phyloP scores from a whole-genome alignment of 2,888 invertebrate genomes.

The Pyrochroa serraticornis region DNA sequence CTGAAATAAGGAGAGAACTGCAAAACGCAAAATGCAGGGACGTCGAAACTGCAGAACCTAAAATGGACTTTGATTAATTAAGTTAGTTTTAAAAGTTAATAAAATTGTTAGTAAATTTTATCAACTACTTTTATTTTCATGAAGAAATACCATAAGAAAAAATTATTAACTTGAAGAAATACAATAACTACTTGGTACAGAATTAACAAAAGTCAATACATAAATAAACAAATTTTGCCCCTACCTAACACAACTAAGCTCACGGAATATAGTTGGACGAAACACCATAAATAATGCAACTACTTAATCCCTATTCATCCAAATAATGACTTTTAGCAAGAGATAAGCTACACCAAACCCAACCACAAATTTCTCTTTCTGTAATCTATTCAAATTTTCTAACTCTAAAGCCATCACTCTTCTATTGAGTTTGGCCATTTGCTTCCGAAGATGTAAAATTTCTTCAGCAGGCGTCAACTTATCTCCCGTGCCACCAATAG shows the following conservation, averaged over 20 bases:
- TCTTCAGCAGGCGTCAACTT: constrained; percentile 77
- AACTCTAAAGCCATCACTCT: constrained; percentile 87
- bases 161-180: constrained; percentile 10
- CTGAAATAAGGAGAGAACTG: constrained; percentile 87
- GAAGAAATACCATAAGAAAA: not conserved
- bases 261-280: not conserved
- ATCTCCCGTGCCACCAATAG: constrained; percentile 57
- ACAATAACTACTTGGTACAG: constrained; percentile 12
- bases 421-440: constrained; percentile 85
- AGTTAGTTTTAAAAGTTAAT: not conserved
- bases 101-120: not conserved
- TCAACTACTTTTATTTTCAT: not conserved
- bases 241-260: constrained; percentile 3
- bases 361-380: constrained; percentile 85
- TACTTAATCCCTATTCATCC: constrained; percentile 68
- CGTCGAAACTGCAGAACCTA: constrained; percentile 45
- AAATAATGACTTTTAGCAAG: constrained; percentile 82
- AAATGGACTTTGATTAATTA: constrained; percentile 45
- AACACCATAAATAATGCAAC: not conserved
- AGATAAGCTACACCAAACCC: constrained; percentile 86
- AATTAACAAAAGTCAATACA: constrained; percentile 9
- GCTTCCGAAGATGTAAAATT: constrained; percentile 80
- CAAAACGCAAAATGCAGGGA: constrained; percentile 81
- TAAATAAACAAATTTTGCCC: constrained; percentile 6
- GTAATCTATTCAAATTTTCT: constrained; percentile 81